phyloP scores from a whole-genome alignment of 2,888 invertebrate genomes.

The Apeira syringaria region DNA sequence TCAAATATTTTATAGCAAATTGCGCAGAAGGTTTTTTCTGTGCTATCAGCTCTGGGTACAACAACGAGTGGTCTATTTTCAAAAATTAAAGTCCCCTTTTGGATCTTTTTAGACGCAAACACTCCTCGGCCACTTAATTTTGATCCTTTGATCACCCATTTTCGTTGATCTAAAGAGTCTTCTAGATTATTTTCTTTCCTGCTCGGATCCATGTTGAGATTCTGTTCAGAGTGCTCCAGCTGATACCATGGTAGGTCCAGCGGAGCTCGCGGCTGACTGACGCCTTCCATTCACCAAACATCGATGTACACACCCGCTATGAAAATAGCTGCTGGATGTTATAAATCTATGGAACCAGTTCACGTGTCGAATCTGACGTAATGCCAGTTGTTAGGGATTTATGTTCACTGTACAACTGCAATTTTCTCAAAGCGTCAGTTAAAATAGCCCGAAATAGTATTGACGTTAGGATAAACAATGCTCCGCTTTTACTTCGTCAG shows the following conservation, averaged over 20 bases:
- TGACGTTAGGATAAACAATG: constrained; percentile 5
- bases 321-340: constrained; percentile 74
- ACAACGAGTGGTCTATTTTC: constrained; percentile 86
- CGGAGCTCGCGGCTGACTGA: constrained; percentile 57
- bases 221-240: constrained; percentile 21
- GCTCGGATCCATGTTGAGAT: constrained; percentile 37
- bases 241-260: constrained; percentile 39
- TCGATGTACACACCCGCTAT: constrained; percentile 63
- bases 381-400: constrained; percentile 41
- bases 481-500: neutral
- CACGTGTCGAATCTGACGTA: constrained; percentile 66
- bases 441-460: constrained; percentile 25
- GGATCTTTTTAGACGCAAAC: constrained; percentile 85
- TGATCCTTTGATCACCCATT: constrained; percentile 85
- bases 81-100: constrained; percentile 86
- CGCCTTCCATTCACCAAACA: constrained; percentile 38
- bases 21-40: constrained; percentile 82
- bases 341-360: constrained; percentile 57
- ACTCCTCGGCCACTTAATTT: constrained; percentile 87
- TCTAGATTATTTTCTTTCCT: constrained; percentile 32
- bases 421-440: constrained; percentile 26
- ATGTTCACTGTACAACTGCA: constrained; percentile 47
- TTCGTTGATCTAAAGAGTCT: constrained; percentile 19
- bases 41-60: constrained; percentile 84
- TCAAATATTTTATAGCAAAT: constrained; percentile 82